Conservation (phyloP, 2,797 vertebrate species). For the Hafferia zeledoni region DNA sequence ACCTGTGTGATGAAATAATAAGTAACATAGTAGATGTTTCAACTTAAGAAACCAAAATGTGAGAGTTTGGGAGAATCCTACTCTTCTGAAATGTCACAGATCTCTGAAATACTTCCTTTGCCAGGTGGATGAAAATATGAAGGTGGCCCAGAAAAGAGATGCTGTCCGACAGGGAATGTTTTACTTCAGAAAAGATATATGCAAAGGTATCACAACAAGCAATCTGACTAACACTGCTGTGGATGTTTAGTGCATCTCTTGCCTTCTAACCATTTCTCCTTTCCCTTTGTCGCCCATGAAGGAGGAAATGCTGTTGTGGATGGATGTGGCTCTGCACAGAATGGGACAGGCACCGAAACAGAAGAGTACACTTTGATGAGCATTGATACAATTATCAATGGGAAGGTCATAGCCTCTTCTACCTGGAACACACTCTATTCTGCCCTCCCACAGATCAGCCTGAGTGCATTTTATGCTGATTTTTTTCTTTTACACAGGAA, state of each 20-base stretch:
- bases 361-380: conserved; percentile 95
- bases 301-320: conserved; percentile 89
- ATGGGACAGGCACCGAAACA: conserved; percentile 76
- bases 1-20: neutral
- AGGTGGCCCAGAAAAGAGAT: conserved; percentile 92
- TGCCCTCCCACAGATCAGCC: neutral
- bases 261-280: neutral
- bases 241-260: neutral
- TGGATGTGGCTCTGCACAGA: conserved; percentile 80
- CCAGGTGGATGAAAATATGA: conserved; percentile 99
- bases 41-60: neutral
- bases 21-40: neutral
- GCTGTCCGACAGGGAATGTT: conserved; percentile 92
- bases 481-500: conserved; percentile 79
- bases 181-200: conserved; percentile 97
- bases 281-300: conserved; percentile 18
- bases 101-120: neutral
- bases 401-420: conserved; percentile 84
- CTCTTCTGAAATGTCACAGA: neutral
- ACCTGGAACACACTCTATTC: neutral
- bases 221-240: neutral
- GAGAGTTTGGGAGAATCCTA: neutral
- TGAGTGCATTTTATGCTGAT: neutral
- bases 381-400: conserved; percentile 97
- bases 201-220: conserved; percentile 83